These are phyloP conservation scores for Bradynema listronoti DNA, from an alignment of 1,140 invertebrate genomes.

Conservation along the genomic window DNA sequence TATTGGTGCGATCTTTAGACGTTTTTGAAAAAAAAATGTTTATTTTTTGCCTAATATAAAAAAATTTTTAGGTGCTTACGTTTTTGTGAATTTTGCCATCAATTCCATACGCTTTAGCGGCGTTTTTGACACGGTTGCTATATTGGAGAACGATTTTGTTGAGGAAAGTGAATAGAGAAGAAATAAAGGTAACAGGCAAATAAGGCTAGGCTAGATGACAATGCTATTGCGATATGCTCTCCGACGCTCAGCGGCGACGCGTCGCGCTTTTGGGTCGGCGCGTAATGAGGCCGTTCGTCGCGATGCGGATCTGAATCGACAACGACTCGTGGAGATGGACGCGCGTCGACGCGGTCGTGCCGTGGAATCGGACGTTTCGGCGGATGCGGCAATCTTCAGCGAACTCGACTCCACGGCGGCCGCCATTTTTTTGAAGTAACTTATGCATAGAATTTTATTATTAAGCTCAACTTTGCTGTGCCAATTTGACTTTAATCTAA, in stretches of 20 bases:
- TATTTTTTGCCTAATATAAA: not conserved
- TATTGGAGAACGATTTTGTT: conserved; percentile 39
- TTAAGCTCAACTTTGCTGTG: not conserved
- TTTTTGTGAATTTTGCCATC: conserved; percentile 38
- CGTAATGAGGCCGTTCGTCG: not conserved
- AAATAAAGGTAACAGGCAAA: not conserved
- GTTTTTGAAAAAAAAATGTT: not conserved
- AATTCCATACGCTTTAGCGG: conserved; percentile 28
- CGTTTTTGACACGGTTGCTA: conserved; percentile 23
- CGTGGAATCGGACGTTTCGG: not conserved
- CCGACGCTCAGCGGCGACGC: conserved; percentile 14
- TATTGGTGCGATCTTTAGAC: not conserved
- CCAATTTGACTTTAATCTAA: not conserved
- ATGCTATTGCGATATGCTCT: conserved; percentile 11
- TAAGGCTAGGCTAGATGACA: not conserved
- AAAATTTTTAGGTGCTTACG: conserved; percentile 27
- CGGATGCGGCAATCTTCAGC: too few relatives aligned
- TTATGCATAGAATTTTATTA: not conserved
- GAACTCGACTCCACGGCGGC: not conserved
- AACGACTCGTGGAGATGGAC: conserved; percentile 2
- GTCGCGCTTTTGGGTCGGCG: conserved; percentile 9
- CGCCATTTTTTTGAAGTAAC: not conserved
- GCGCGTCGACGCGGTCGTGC: not conserved
- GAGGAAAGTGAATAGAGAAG: conserved; percentile 5
- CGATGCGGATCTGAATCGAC: not conserved